A percentile compares a stretch with the other conserved stretches of the same genome.
Conservation (phyloP, 2,113 vertebrate genomes). For the Micronycteris hirsuta region DNA sequence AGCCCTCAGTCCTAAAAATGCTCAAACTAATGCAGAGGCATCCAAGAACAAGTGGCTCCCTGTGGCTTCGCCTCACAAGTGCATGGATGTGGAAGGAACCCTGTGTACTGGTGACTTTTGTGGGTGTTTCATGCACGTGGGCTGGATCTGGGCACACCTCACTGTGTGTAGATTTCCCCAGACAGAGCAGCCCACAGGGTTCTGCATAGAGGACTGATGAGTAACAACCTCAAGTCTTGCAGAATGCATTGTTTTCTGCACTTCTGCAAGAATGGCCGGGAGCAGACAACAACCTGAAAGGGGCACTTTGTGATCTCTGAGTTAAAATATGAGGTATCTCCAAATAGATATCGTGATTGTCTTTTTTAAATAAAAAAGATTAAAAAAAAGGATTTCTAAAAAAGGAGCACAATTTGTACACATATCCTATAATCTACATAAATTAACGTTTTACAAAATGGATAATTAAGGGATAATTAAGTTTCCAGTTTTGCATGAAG, state of each 20-base stretch:
- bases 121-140: not conserved
- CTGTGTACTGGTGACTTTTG: rapidly evolving
- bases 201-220: not conserved
- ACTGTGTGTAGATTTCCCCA: not conserved
- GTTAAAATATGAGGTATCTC: not conserved
- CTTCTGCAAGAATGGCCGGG: not conserved
- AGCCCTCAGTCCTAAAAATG: not conserved
- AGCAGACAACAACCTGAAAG: not conserved
- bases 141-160: not conserved
- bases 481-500: not conserved
- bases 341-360: not conserved
- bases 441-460: not conserved
- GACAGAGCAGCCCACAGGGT: not conserved
- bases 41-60: not conserved
- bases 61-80: not conserved
- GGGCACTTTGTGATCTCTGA: not conserved
- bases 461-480: not conserved
- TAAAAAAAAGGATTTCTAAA: not conserved
- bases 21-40: not conserved
- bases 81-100: not conserved
- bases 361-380: not conserved
- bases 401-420: not conserved
- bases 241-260: not conserved
- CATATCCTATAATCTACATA: not conserved
- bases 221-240: not conserved